Evolutionary conservation across 2,888 invertebrate species (phyloP).

Genomic region (Pediacus dermestoides): DNA sequence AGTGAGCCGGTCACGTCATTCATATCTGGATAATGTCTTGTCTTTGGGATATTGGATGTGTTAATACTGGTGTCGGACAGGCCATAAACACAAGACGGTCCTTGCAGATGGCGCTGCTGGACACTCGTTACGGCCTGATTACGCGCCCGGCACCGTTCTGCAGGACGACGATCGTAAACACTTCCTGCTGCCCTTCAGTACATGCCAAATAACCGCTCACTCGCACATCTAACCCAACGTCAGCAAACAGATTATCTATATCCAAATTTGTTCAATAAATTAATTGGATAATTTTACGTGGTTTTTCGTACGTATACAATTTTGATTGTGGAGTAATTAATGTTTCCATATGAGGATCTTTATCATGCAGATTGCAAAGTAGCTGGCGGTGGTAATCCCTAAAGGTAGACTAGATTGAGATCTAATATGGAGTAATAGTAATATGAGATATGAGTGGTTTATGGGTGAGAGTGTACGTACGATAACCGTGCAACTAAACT

Average conservation of each 20-base stretch:
- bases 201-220: constrained; percentile 6
- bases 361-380: not conserved
- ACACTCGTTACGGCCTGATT: constrained; percentile 3
- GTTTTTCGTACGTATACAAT: too few species aligned
- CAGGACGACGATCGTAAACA: constrained; percentile 24
- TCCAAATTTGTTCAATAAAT: too few species aligned
- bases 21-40: constrained; percentile 51
- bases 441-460: constrained; percentile 28
- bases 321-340: too few species aligned
- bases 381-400: constrained; percentile 1
- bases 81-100: constrained; percentile 50
- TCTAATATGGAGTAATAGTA: constrained; percentile 21
- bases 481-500: constrained; percentile 43
- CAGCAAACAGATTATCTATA: too few species aligned
- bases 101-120: constrained; percentile 43
- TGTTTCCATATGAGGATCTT: too few species aligned
- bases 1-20: constrained; percentile 48
- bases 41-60: constrained; percentile 50
- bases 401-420: constrained; percentile 13
- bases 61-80: constrained; percentile 50
- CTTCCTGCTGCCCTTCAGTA: constrained; percentile 7
- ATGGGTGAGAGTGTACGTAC: constrained; percentile 35
- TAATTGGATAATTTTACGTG: too few species aligned
- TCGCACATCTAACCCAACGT: too few species aligned
- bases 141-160: constrained; percentile 25